Percentiles rank a stretch among this genome's conserved stretches.
These are phyloP conservation scores for Scomber japonicus DNA, from an alignment of 2,113 vertebrate genomes.

Conservation along the genomic window DNA sequence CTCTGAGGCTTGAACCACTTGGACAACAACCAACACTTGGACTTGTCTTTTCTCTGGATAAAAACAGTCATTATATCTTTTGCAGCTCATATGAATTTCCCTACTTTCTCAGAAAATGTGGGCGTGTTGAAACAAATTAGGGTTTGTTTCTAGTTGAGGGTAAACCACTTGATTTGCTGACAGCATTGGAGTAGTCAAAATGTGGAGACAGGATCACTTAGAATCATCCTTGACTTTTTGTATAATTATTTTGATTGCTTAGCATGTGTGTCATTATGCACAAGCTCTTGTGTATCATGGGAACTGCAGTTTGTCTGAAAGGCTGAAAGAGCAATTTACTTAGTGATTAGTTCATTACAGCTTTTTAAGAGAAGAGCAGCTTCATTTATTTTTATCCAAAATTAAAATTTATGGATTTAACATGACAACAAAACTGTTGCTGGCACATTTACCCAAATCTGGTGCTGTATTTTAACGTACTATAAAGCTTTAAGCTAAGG, in stretches of 20 bases:
- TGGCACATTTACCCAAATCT: too few species aligned
- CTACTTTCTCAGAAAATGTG: conserved; percentile 11
- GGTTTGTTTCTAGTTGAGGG: conserved; percentile 14
- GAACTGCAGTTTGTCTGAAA: not conserved
- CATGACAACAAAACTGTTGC: not conserved
- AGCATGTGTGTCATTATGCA: not conserved
- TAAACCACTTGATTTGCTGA: conserved; percentile 12
- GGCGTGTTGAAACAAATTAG: conserved; percentile 24
- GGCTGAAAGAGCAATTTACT: conserved; percentile 20
- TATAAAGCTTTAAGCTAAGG: too few species aligned
- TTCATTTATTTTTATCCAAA: conserved; percentile 11
- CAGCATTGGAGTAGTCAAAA: conserved; percentile 23
- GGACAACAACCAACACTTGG: conserved; percentile 45
- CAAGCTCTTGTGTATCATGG: not conserved
- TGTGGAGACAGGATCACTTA: conserved; percentile 6
- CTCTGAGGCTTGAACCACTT: conserved; percentile 42
- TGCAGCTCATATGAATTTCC: conserved; percentile 11
- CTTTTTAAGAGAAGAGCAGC: not conserved
- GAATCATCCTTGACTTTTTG: not conserved
- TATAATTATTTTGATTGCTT: conserved; percentile 3
- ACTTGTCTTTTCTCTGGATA: conserved; percentile 1
- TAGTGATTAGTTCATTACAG: not conserved
- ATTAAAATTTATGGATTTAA: conserved; percentile 3
- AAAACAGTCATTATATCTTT: conserved; percentile 42
- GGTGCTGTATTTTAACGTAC: too few species aligned